These are phyloP conservation scores for Stenolophus ochropezus DNA, from an alignment of 2,888 invertebrate species.

Conservation along the genomic window DNA sequence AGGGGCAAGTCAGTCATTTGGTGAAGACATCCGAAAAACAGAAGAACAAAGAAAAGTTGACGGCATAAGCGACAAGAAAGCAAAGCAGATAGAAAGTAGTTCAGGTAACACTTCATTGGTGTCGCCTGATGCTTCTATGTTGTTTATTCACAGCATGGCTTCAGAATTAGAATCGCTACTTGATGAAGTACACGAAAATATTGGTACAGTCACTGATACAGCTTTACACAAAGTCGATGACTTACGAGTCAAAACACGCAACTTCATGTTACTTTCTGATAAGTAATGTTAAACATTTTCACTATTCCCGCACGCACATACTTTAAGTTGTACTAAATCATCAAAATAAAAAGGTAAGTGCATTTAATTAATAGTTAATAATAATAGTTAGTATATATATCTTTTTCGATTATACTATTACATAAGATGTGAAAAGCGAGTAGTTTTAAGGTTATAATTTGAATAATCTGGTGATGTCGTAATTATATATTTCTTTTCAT, in stretches of 20 bases:
- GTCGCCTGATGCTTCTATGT: constrained; percentile 72
- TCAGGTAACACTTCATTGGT: constrained; percentile 72
- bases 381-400: background rate
- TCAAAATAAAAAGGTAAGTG: constrained; percentile 20
- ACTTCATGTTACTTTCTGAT: constrained; percentile 43
- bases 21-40: constrained; percentile 71
- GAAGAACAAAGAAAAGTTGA: constrained; percentile 71
- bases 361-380: background rate
- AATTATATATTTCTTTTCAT: background rate
- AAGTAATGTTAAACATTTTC: constrained; percentile 37
- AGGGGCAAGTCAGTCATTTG: constrained; percentile 66
- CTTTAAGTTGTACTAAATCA: background rate
- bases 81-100: constrained; percentile 54
- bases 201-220: constrained; percentile 62
- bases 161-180: constrained; percentile 72
- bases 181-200: constrained; percentile 71
- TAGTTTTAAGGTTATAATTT: background rate
- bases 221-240: constrained; percentile 62
- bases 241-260: constrained; percentile 50
- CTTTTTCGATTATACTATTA: no score
- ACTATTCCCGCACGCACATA: constrained; percentile 22
- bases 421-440: constrained; percentile 24
- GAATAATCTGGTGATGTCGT: constrained; percentile 34
- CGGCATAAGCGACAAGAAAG: constrained; percentile 68
- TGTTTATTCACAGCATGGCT: constrained; percentile 75